Evolutionary conservation across 2,797 vertebrate species (phyloP), one percentile per base, ranked within the genome.

Genomic region (Platyrinchus mystaceus): DNA sequence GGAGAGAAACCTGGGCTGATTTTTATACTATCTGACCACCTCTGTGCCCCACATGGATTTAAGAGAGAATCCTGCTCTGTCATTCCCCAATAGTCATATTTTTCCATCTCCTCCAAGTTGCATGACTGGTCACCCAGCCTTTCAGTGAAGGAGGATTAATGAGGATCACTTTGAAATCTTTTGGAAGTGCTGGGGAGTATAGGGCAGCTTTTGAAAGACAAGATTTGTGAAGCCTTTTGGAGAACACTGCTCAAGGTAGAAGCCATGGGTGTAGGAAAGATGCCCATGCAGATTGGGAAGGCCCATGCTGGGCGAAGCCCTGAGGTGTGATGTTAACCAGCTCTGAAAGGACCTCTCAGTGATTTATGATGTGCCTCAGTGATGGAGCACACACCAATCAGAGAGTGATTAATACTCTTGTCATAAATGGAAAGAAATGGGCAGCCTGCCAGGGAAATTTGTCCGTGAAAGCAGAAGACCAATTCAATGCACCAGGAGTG

Each of bases 351-450:
- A 75, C 32, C 43, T 74, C 46, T 80, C 43, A 7, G 1, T 86
- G 81, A 94, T 90, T 92, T 90, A 77, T 80, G 58, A 52, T 21
- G 64, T 63, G 71, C 21, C 23, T 59, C 93, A 56, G 32, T 84
- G 80, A 71, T 41, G 81, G 39, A 74, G 88, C 55, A 78, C 0
- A 12, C 75, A 58, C 53, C 36, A 11, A 53, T 41, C 62, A 59
- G 63, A 84, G 28, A 46, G 12, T 70, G 71, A 95, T 96, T 89
- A 66, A 94, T 93, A 79, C 67, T 85, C 67, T 91, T 95, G 81
- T 89, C 93, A 90, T 20, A 93, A 90, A 75, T 6, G 9, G 22
- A 36, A 71, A 75, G 63, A 73, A 77, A 79, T 4, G 27, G 76
- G 37, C 62, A 81, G 27, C 47, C 59, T 81, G 62, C 86, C 93